phyloP scores from a whole-genome alignment of 2,888 invertebrate species.

The Megamerina dolium region DNA sequence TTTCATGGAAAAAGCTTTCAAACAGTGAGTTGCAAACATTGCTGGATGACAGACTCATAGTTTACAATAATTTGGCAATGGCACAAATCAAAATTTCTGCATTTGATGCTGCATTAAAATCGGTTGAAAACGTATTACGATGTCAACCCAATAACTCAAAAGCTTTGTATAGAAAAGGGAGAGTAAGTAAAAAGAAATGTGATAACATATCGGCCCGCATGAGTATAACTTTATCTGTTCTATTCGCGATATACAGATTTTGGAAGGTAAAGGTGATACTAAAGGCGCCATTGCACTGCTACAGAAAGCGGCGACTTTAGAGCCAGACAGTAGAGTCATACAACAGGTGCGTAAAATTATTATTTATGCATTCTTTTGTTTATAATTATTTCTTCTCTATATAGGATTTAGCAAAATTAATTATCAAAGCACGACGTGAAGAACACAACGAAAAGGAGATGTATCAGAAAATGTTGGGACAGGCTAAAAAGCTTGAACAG shows the following conservation, averaged over 20 bases:
- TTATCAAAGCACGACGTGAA: constrained; percentile 55
- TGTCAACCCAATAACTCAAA: constrained; percentile 86
- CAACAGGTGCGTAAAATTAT: constrained; percentile 40
- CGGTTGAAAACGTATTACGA: constrained; percentile 74
- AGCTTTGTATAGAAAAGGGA: constrained; percentile 81
- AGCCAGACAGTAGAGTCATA: constrained; percentile 60
- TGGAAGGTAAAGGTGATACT: constrained; percentile 63
- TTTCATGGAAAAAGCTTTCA: constrained; percentile 40
- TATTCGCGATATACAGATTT: constrained; percentile 51
- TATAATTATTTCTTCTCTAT: constrained; percentile 2
- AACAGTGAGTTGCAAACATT: constrained; percentile 60
- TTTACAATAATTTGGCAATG: constrained; percentile 88
- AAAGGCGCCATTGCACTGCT: constrained; percentile 63
- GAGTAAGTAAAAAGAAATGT: constrained; percentile 44
- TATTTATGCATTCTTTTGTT: background rate
- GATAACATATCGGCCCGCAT: no score
- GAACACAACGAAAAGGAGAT: constrained; percentile 58
- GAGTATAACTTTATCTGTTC: background rate
- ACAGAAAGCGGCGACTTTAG: constrained; percentile 57
- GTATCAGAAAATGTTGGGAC: constrained; percentile 63
- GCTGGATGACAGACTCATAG: constrained; percentile 73
- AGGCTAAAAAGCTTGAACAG: constrained; percentile 49
- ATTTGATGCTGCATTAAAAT: constrained; percentile 76
- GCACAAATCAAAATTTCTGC: constrained; percentile 85
- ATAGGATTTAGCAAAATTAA: constrained; percentile 53